phyloP scores from a whole-genome alignment of 2,113 vertebrate genomes.

The Hydropotes inermis region DNA sequence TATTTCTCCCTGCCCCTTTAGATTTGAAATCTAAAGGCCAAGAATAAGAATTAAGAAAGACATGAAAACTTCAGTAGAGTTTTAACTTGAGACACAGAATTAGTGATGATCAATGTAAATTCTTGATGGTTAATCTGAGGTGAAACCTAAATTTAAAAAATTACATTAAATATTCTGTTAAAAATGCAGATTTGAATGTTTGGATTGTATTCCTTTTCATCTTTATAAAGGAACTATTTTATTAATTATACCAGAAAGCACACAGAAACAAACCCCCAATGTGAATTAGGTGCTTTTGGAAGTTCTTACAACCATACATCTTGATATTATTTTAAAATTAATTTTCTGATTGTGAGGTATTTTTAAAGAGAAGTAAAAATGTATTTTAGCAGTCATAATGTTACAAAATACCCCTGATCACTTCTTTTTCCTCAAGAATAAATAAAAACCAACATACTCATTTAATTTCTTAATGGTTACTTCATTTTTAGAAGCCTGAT shows the following conservation, averaged over 20 bases:
- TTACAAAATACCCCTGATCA: neutral
- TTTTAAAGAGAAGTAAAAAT: neutral
- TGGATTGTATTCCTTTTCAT: neutral
- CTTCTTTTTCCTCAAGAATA: neutral
- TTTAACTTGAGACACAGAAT: neutral
- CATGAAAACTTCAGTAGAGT: neutral
- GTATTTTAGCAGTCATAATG: neutral
- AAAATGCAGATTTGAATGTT: neutral
- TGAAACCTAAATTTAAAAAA: neutral
- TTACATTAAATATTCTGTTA: neutral
- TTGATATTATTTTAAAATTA: constrained; percentile 1
- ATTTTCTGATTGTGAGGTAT: neutral
- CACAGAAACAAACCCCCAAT: neutral
- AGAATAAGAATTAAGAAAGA: neutral
- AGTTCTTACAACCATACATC: neutral
- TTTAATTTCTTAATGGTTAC: neutral
- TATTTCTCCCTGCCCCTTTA: neutral
- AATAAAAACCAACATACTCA: neutral
- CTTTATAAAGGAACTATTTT: neutral
- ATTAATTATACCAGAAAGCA: neutral
- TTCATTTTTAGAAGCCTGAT: neutral
- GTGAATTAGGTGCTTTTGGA: neutral
- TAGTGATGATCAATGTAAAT: neutral
- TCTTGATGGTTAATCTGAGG: neutral
- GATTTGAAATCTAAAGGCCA: neutral